Evolutionary conservation across 2,888 invertebrate species (phyloP), one percentile per base, ranked within the genome.

Genomic region (Andrena trimmerana): DNA sequence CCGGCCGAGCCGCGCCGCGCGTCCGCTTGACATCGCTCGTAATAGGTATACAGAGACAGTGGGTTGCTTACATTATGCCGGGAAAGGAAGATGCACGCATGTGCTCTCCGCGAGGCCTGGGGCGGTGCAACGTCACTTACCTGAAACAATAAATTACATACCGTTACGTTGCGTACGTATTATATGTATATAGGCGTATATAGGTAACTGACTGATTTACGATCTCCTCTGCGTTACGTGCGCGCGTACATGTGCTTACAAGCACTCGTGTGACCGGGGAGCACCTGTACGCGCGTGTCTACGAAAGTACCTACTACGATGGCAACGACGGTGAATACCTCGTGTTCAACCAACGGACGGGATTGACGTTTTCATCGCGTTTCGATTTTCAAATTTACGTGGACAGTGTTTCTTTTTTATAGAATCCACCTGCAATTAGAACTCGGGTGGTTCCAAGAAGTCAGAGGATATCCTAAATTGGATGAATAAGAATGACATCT

Each of bases 101-200:
- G 91, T 90, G 91, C 90, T 90, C 90, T 90, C 86, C 88, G 89
- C 86, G 88, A 84, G 88, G 90, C 91, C 91, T 88, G 90, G 91
- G 91, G 91, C 92, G 92, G 91, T 90, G 90, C 91, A 88, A 91
- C 92, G 93, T 93, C 94, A 94, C 94, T 94, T 94, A 94, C 94
- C 94, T 94, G 93, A 93, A 94, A 94, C 93, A 94, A 94, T 94
- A 94, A 94, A 94, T 94, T 92, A 92, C 90, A 91, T 90, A 91
- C 91, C 90, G 91, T 94, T 94, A 93, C 91, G 91, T 88, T 89
- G 88, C 89, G 90, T 92, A 91, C 88, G 90, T 90, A 91, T 91
- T 91, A 91, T 90, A 90, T 88, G 84, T 57, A 57, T 57, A 57
- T 57, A 57, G 84, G 85, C 84, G 86, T 86, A 90, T 86, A 89